Evolutionary conservation across 2,113 vertebrate species (phyloP).

Genomic region (Typhlomys cinereus): DNA sequence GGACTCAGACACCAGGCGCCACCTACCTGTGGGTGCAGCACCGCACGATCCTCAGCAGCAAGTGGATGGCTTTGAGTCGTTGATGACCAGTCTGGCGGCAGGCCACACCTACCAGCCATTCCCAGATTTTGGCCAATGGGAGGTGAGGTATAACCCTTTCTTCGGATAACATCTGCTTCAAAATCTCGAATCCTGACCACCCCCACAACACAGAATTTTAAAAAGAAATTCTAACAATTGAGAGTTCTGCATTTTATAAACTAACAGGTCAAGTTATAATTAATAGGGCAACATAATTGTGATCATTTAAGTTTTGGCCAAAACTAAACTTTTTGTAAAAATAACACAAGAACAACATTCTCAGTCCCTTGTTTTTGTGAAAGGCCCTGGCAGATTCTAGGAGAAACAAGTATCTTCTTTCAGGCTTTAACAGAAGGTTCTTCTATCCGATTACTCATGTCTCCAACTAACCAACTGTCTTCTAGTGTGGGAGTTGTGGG

Average conservation of each 20-base stretch:
- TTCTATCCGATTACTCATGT: background rate
- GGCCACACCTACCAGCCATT: constrained; percentile 97
- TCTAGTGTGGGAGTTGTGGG: background rate
- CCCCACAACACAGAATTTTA: constrained; percentile 33
- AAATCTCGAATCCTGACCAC: constrained; percentile 94
- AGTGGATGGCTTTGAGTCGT: constrained; percentile 94
- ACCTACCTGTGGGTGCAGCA: constrained; percentile 90
- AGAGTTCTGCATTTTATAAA: background rate
- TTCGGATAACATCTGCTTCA: constrained; percentile 97
- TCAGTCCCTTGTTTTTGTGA: background rate
- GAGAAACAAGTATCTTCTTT: background rate
- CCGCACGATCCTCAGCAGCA: constrained; percentile 92
- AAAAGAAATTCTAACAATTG: background rate
- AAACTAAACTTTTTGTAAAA: constrained; percentile 48
- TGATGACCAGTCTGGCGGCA: constrained; percentile 96
- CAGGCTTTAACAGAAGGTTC: background rate
- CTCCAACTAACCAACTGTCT: background rate
- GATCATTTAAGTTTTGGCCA: constrained; percentile 30
- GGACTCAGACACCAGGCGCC: fast-evolving
- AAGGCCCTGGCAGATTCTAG: background rate
- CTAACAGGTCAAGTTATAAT: background rate
- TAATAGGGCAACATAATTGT: background rate
- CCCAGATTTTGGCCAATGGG: constrained; percentile 93
- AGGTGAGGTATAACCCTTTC: constrained; percentile 91
- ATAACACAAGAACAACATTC: background rate